Percentiles rank a stretch among this genome's conserved stretches.
Evolutionary conservation across 2,797 vertebrate genomes (phyloP).

Genomic region (Parauchenoglanis punctatus): DNA sequence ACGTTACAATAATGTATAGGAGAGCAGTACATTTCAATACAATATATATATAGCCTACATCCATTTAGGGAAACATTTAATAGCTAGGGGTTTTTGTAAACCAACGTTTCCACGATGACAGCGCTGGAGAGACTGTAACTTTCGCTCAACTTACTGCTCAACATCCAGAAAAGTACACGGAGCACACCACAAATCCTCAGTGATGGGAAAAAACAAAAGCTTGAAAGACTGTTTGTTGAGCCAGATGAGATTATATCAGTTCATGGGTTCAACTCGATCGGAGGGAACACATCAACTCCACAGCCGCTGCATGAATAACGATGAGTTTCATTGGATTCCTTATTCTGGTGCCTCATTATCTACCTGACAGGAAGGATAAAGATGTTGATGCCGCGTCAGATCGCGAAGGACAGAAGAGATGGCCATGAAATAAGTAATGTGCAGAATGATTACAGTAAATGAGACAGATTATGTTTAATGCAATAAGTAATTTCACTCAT

Average conservation of each 20-base stretch:
- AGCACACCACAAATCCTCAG: neutral
- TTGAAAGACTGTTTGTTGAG: neutral
- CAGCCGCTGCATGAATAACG: slow-evolving; percentile 16
- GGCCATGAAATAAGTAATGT: slow-evolving; percentile 26
- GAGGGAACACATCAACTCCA: slow-evolving; percentile 13
- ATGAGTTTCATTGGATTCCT: slow-evolving; percentile 13
- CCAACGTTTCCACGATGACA: neutral
- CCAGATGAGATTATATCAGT: slow-evolving; percentile 16
- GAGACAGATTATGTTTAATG: neutral
- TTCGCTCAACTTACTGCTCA: neutral
- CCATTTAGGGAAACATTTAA: neutral
- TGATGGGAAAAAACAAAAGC: neutral
- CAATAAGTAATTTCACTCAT: neutral
- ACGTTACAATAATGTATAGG: neutral
- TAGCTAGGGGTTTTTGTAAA: neutral
- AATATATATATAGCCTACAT: neutral
- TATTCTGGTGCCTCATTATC: slow-evolving; percentile 27
- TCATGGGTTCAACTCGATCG: slow-evolving; percentile 2
- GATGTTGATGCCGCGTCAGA: neutral
- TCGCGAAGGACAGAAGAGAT: neutral
- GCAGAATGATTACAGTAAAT: slow-evolving; percentile 19
- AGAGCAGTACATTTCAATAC: no score
- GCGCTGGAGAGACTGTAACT: neutral
- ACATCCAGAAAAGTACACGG: neutral
- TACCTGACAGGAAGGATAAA: slow-evolving; percentile 31